These are phyloP conservation scores for Atopsyche davidsoni DNA, from an alignment of 1,140 invertebrate genomes.

Conservation along the genomic window DNA sequence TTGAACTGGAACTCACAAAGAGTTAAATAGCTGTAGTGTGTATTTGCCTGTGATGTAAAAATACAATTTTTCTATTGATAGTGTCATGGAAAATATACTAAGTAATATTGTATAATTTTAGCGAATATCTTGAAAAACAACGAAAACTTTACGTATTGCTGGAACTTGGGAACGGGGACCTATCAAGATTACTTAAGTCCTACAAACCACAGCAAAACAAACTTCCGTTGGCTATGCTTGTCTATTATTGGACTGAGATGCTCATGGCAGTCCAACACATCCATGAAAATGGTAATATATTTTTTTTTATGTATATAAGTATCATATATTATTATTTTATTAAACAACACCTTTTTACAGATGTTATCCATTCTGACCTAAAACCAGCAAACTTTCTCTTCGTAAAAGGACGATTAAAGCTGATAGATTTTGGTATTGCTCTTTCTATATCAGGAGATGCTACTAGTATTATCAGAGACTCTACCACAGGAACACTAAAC, in stretches of 20 bases:
- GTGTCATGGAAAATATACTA: too few relatives aligned
- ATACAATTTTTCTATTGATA: too few relatives aligned
- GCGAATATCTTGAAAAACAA: conserved; percentile 51
- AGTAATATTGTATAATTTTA: conserved; percentile 32
- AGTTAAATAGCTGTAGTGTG: too few relatives aligned
- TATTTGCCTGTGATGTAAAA: too few relatives aligned
- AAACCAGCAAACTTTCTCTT: conserved; percentile 97
- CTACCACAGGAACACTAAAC: conserved; percentile 82
- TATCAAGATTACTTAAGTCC: conserved; percentile 68
- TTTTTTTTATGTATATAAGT: not conserved
- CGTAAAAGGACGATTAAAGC: conserved; percentile 78
- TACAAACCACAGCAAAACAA: conserved; percentile 51
- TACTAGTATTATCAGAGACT: conserved; percentile 82
- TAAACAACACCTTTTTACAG: conserved; percentile 45
- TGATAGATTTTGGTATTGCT: conserved; percentile 99
- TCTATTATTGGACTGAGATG: conserved; percentile 94
- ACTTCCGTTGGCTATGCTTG: conserved; percentile 64
- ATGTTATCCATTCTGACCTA: conserved; percentile 91
- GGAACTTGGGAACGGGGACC: conserved; percentile 89
- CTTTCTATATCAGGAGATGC: conserved; percentile 81
- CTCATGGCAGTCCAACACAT: conserved; percentile 84
- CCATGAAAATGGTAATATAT: conserved; percentile 71
- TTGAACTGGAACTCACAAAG: too few relatives aligned
- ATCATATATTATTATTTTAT: not conserved
- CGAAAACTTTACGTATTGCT: conserved; percentile 78